phyloP scores from a whole-genome alignment of 2,113 vertebrate genomes.

The Jacana jacana region DNA sequence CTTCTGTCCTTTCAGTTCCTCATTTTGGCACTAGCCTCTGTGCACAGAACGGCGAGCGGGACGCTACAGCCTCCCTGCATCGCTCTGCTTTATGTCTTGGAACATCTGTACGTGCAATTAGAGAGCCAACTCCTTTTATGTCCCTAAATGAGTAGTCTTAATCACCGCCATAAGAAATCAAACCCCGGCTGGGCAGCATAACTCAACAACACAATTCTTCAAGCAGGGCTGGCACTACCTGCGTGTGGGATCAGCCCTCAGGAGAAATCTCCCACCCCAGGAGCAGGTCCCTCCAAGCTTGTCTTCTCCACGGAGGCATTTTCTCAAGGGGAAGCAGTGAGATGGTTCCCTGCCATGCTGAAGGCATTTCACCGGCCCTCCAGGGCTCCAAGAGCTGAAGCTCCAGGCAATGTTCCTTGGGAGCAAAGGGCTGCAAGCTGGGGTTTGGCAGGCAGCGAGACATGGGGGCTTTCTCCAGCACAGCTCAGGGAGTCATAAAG shows the following conservation, averaged over 20 bases:
- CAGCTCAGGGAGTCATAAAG: background rate
- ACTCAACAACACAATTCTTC: background rate
- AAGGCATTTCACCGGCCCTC: rapidly evolving
- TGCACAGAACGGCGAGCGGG: background rate
- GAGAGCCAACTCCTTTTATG: conserved; percentile 47
- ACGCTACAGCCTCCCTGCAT: background rate
- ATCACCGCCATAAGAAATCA: conserved; percentile 37
- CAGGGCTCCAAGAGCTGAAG: background rate
- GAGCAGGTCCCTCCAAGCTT: background rate
- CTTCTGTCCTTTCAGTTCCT: background rate
- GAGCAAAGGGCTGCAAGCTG: background rate
- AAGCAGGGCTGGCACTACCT: background rate
- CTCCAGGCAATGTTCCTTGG: background rate
- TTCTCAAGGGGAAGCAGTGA: background rate
- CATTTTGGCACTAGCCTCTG: background rate
- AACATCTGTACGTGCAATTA: conserved; percentile 53
- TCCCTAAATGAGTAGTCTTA: conserved; percentile 54
- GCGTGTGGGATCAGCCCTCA: background rate
- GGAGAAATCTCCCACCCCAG: background rate
- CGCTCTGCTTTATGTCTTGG: conserved; percentile 49
- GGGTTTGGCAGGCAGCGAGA: background rate
- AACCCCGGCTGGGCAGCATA: conserved; percentile 22
- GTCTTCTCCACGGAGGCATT: background rate
- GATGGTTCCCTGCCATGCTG: background rate
- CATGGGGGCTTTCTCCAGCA: background rate